A percentile compares a stretch with the other conserved stretches of the same genome.
These are phyloP conservation scores for Heteromormyrus szaboi DNA, from an alignment of 2,797 vertebrate genomes.

Conservation along the genomic window DNA sequence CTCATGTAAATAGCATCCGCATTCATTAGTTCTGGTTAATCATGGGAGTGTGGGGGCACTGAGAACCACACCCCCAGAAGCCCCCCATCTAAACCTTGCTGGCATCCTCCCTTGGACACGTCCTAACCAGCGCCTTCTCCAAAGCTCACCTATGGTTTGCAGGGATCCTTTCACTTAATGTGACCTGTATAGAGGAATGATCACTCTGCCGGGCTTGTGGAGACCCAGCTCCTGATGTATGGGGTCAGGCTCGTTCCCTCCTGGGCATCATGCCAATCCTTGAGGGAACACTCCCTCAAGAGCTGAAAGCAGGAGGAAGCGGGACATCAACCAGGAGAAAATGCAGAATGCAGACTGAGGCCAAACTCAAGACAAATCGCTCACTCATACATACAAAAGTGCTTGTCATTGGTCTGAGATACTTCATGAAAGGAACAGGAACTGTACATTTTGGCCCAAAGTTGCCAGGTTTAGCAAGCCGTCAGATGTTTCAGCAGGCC, in stretches of 20 bases:
- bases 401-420: background rate
- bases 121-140: background rate
- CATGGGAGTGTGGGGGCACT: background rate
- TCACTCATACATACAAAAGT: background rate
- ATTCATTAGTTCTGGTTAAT: background rate
- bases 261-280: background rate
- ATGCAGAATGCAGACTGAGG: background rate
- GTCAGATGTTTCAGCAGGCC: background rate
- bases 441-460: background rate
- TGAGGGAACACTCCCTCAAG: background rate
- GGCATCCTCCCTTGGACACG: background rate
- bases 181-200: background rate
- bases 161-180: background rate
- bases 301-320: background rate
- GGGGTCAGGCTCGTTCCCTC: background rate
- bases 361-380: background rate
- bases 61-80: background rate
- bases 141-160: background rate
- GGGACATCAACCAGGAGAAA: background rate
- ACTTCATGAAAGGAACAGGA: background rate
- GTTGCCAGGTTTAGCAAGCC: background rate
- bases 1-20: background rate
- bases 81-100: background rate
- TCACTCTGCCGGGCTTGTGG: background rate
- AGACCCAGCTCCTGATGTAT: background rate